Evolutionary conservation across 1,140 invertebrate species (phyloP).

Genomic region (Coboldia fuscipes): DNA sequence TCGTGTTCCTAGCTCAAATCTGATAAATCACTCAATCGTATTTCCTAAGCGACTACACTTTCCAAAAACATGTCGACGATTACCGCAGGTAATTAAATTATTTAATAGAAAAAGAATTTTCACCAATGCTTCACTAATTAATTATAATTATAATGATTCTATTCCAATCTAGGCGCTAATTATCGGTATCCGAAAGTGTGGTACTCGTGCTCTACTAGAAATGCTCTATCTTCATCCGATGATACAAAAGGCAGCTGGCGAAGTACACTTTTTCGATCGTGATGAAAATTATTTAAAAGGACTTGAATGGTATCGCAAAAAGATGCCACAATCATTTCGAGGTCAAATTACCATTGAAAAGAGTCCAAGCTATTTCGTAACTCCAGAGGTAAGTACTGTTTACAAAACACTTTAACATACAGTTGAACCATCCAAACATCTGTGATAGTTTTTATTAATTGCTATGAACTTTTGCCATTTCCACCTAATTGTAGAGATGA

Average conservation of each 20-base stretch:
- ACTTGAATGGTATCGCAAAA: slow-evolving; percentile 76
- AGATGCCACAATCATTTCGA: slow-evolving; percentile 79
- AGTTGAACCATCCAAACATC: too few species aligned
- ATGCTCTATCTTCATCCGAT: slow-evolving; percentile 85
- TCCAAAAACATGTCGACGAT: slow-evolving; percentile 24
- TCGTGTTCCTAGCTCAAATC: slow-evolving; percentile 8
- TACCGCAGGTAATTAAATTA: slow-evolving; percentile 27
- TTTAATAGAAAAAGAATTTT: neutral
- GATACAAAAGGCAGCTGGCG: slow-evolving; percentile 78
- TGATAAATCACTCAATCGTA: slow-evolving; percentile 20
- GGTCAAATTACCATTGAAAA: slow-evolving; percentile 93
- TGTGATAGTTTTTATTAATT: too few species aligned
- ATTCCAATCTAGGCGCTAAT: slow-evolving; percentile 82
- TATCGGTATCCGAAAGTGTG: slow-evolving; percentile 84
- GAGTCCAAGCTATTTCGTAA: slow-evolving; percentile 93
- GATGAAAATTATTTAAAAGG: slow-evolving; percentile 79
- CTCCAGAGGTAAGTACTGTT: slow-evolving; percentile 53
- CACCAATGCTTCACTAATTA: neutral
- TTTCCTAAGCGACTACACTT: slow-evolving; percentile 24
- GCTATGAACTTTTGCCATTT: too few species aligned
- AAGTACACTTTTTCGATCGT: slow-evolving; percentile 86
- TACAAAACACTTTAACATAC: too few species aligned
- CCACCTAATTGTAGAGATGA: too few species aligned
- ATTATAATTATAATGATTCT: too few species aligned
- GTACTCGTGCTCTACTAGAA: slow-evolving; percentile 78